phyloP scores from a whole-genome alignment of 1,140 invertebrate genomes.

The Tetramorium simillimum region DNA sequence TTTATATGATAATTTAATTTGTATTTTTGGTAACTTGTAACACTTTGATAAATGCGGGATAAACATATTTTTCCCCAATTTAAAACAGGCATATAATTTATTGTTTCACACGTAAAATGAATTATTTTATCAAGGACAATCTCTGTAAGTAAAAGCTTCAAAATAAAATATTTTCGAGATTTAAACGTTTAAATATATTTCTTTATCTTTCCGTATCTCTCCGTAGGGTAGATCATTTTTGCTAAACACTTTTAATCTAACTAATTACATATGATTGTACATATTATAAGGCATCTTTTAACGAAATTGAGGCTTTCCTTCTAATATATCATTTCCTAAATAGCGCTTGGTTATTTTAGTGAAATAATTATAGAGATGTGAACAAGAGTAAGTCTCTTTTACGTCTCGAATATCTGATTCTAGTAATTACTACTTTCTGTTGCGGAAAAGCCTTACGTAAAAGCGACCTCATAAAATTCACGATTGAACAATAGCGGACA shows the following conservation, averaged over 20 bases:
- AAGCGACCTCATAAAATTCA: slow-evolving; percentile 21
- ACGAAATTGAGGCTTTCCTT: not conserved
- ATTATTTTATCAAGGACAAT: not conserved
- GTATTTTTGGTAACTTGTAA: not conserved
- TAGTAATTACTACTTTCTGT: not conserved
- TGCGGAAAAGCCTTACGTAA: not conserved
- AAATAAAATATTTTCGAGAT: not conserved
- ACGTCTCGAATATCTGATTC: not conserved
- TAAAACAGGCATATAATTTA: not conserved
- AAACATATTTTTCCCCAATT: slow-evolving; percentile 21
- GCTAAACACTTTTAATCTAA: not conserved
- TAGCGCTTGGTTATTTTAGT: not conserved
- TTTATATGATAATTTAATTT: slow-evolving; percentile 25
- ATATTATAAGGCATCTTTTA: not conserved
- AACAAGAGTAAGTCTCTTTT: not conserved
- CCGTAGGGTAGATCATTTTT: not conserved
- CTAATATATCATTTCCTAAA: slow-evolving; percentile 6
- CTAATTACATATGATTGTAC: not conserved
- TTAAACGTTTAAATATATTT: not conserved
- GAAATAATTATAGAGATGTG: slow-evolving; percentile 1
- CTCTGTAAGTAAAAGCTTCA: not conserved
- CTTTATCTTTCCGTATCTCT: not conserved
- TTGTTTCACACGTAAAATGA: not conserved
- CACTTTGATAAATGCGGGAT: not conserved
- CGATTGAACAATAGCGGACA: slow-evolving; percentile 22